Evolutionary conservation across 2,113 vertebrate species (phyloP).

Genomic region (Tupaia tana): DNA sequence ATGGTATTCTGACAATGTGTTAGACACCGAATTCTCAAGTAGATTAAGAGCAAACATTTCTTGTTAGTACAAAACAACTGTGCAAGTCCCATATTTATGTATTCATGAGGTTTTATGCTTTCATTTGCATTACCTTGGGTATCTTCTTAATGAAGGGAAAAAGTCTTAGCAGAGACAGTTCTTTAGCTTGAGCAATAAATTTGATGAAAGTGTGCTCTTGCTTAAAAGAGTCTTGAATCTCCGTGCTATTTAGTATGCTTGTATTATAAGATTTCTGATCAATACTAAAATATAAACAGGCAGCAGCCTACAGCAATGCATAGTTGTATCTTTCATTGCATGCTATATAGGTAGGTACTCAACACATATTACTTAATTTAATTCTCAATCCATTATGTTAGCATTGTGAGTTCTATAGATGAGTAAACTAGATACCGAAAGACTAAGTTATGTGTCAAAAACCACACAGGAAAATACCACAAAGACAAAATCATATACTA

Average conservation of each 20-base stretch:
- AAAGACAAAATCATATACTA: background rate
- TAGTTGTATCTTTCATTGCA: background rate
- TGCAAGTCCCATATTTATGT: constrained; percentile 16
- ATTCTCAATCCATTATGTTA: background rate
- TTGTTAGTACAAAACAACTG: constrained; percentile 59
- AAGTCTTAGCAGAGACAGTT: background rate
- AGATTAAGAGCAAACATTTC: constrained; percentile 66
- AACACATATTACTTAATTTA: background rate
- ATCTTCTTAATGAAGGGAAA: constrained; percentile 21
- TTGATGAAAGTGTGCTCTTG: background rate
- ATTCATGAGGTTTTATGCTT: constrained; percentile 24
- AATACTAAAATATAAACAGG: background rate
- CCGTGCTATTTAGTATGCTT: background rate
- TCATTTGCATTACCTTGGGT: constrained; percentile 20
- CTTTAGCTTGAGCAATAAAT: constrained; percentile 23
- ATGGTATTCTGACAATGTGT: constrained; percentile 74
- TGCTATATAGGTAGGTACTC: background rate
- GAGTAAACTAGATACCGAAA: background rate
- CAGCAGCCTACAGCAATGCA: background rate
- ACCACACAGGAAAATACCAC: background rate
- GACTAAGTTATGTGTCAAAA: background rate
- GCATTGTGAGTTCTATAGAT: constrained; percentile 17
- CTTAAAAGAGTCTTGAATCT: background rate
- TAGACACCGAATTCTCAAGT: constrained; percentile 76
- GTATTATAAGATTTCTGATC: background rate